Evolutionary conservation across 2,888 invertebrate species (phyloP).

Genomic region (Oconnorella tubifera): DNA sequence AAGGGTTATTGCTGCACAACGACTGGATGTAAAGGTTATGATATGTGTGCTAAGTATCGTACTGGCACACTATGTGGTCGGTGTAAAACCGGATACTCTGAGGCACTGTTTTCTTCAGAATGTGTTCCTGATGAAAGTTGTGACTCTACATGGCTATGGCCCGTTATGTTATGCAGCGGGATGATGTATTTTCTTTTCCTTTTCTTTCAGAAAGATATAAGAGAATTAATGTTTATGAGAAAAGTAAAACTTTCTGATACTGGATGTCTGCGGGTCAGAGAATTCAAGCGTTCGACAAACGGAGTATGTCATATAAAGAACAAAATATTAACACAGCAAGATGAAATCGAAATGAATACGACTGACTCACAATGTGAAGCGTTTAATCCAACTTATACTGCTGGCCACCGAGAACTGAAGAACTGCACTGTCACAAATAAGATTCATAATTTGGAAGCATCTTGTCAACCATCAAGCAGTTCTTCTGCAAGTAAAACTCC

Average conservation of each 20-base stretch:
- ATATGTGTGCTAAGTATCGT: conserved; percentile 12
- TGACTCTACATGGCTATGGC: conserved; percentile 33
- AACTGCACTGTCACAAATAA: not conserved
- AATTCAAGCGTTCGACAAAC: too few species aligned
- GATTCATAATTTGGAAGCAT: too few species aligned
- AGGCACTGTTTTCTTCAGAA: conserved; percentile 35
- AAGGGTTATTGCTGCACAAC: conserved; percentile 33
- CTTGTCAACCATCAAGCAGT: too few species aligned
- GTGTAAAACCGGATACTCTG: conserved; percentile 30
- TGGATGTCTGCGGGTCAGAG: too few species aligned
- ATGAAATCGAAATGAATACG: too few species aligned
- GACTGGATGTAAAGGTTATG: too few species aligned
- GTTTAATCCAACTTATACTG: not conserved
- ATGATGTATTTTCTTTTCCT: conserved; percentile 34
- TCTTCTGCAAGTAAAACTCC: too few species aligned
- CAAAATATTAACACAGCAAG: too few species aligned
- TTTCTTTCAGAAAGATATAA: conserved; percentile 37
- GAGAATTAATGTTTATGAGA: conserved; percentile 32
- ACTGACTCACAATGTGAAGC: too few species aligned
- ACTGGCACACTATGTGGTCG: conserved; percentile 29
- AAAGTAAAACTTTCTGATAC: not conserved
- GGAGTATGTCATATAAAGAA: too few species aligned
- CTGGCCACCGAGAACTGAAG: too few species aligned
- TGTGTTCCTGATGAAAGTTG: conserved; percentile 32
- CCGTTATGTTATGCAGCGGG: conserved; percentile 28